Base-by-base conservation (phyloP, 2,113 vertebrate species). In the Channa maculata region DNA sequence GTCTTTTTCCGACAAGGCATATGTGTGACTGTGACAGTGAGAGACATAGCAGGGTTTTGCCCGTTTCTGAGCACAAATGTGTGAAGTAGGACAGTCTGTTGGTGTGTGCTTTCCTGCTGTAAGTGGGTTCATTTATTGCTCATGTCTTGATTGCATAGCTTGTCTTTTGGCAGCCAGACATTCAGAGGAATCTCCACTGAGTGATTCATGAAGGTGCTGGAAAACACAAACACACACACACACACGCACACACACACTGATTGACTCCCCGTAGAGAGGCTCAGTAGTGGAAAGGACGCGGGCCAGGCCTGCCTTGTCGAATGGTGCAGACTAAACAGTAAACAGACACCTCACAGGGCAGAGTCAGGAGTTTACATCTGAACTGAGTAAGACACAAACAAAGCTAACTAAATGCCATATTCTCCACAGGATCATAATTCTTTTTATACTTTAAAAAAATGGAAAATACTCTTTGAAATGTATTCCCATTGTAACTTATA, bases 281-380 rank as follows among this genome's bases (percentile, higher is more conserved):
- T 38, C 45, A 52, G 66, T 10, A 69, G 75, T n/a, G 45, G 73
- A 84, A 73, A 72, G 80, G 53, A 75, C 58, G 2, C 54, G 34
- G 74, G 76, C 78, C 61, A 60, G 84, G 78, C 36, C 66, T 71
- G 87, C 68, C 77, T 72, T 73, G 86, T 84, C 43, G 37, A 54
- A 60, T 10, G 71, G 46, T 13, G 71, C 85, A 92, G 90, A 91
- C 91, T 92, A 89, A 92, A 92, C 88, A 88, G 77, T 84, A 86
- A 90, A 89, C 86, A 90, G 79, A 87, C 76, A 68, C 80, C 85
- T 89, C 74, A 65, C 33, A 45, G 78, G 11, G 65, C 60, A 48
- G 10, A 65, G 80, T 67, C 79, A 77, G 2, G 24, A 79, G 81
- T 84, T 89, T 87, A 82, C 55, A 64, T 54, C 13, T 33, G 48